These are phyloP conservation scores for Amblyteles armatorius DNA, from an alignment of 2,888 invertebrate genomes.

Conservation along the genomic window DNA sequence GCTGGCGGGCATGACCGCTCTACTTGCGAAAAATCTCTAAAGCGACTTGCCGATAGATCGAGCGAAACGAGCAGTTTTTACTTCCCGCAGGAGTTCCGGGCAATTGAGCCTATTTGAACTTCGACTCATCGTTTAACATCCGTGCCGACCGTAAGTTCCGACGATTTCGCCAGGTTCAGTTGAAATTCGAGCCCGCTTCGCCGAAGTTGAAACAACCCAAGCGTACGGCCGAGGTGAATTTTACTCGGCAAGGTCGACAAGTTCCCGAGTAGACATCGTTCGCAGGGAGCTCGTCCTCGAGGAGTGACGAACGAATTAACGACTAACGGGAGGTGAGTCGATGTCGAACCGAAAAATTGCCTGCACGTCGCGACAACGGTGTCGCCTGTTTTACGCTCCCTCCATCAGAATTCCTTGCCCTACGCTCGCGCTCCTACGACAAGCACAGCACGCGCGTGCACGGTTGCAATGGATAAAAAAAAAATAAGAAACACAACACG, in stretches of 20 bases:
- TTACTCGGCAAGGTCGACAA: conserved; percentile 25
- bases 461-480: conserved; percentile 19
- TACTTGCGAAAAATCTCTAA: too few relatives aligned
- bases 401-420: not conserved
- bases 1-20: not conserved
- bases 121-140: not conserved
- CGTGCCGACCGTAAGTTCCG: not conserved
- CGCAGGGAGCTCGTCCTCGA: not conserved
- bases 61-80: not conserved
- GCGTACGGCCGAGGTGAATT: not conserved
- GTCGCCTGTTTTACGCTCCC: conserved; percentile 5
- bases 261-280: conserved; percentile 9
- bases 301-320: conserved; percentile 28
- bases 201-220: not conserved
- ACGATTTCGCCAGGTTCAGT: not conserved
- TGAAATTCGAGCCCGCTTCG: not conserved
- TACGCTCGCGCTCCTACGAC: conserved; percentile 22
- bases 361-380: conserved; percentile 18
- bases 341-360: conserved; percentile 12
- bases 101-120: not conserved
- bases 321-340: not conserved
- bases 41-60: not conserved
- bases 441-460: conserved; percentile 19
- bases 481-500: not conserved
- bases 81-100: not conserved